phyloP scores from a whole-genome alignment of 2,797 vertebrate genomes.

The Steatocranus sp. region DNA sequence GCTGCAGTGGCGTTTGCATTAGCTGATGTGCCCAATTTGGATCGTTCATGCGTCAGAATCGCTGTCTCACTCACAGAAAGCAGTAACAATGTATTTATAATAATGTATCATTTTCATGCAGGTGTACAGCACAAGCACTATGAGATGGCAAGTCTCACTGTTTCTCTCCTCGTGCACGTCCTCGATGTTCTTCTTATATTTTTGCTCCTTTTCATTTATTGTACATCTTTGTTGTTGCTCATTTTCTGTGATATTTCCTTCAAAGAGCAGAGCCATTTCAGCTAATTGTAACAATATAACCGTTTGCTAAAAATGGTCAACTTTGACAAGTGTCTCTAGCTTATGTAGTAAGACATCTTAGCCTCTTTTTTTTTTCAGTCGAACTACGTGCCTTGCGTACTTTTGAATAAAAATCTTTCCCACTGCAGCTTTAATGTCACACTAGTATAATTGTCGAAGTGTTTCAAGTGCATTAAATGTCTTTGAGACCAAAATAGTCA shows the following conservation, averaged over 20 bases:
- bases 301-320: background rate
- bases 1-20: background rate
- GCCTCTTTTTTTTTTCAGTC: background rate
- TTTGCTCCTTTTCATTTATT: background rate
- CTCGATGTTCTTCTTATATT: background rate
- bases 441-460: background rate
- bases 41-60: background rate
- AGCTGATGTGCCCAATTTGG: background rate
- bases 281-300: background rate
- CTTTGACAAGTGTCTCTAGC: background rate
- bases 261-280: background rate
- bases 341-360: background rate
- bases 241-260: background rate
- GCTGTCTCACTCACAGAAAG: background rate
- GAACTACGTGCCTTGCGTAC: background rate
- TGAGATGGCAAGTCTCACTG: background rate
- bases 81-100: background rate
- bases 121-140: background rate
- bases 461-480: conserved; percentile 16
- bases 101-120: background rate
- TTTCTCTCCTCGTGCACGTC: background rate
- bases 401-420: background rate
- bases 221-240: background rate
- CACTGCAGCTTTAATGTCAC: conserved; percentile 11
- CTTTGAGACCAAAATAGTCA: background rate